Evolutionary conservation across 1,140 invertebrate genomes (phyloP).

Genomic region (Agrilus planipennis): DNA sequence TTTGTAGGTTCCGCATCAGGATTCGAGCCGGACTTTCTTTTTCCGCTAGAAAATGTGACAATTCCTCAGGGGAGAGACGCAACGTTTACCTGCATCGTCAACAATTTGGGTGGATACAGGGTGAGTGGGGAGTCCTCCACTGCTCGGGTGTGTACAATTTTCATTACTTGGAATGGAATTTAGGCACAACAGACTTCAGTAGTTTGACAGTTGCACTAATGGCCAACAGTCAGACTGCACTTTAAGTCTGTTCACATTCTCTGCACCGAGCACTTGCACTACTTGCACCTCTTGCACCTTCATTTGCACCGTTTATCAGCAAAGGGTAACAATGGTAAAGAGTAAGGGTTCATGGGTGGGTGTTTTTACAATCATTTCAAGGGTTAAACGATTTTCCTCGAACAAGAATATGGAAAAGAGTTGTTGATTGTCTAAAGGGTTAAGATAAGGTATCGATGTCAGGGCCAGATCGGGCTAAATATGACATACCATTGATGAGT

Average conservation of each 20-base stretch:
- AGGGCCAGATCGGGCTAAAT: too few species aligned
- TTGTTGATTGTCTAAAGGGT: too few species aligned
- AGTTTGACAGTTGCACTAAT: slow-evolving; percentile 12
- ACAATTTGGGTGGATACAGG: slow-evolving; percentile 83
- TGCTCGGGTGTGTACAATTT: slow-evolving; percentile 59
- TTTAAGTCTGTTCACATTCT: not conserved
- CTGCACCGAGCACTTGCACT: slow-evolving; percentile 16
- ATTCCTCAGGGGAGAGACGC: slow-evolving; percentile 77
- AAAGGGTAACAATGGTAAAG: slow-evolving; percentile 1
- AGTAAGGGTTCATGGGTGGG: not conserved
- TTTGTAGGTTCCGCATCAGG: slow-evolving; percentile 41
- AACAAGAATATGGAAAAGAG: too few species aligned
- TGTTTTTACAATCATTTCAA: too few species aligned
- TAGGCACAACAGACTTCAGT: too few species aligned
- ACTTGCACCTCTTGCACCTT: slow-evolving; percentile 14
- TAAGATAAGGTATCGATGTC: too few species aligned
- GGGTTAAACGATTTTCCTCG: too few species aligned
- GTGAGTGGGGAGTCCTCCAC: slow-evolving; percentile 78
- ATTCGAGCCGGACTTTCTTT: slow-evolving; percentile 74
- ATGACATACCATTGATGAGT: too few species aligned
- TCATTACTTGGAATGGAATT: too few species aligned
- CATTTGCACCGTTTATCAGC: slow-evolving; percentile 4
- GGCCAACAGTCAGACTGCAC: slow-evolving; percentile 14
- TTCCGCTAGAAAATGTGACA: slow-evolving; percentile 75
- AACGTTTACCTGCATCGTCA: slow-evolving; percentile 80